Evolutionary conservation across 2,113 vertebrate species (phyloP).

Genomic region (Clarias batrachus): DNA sequence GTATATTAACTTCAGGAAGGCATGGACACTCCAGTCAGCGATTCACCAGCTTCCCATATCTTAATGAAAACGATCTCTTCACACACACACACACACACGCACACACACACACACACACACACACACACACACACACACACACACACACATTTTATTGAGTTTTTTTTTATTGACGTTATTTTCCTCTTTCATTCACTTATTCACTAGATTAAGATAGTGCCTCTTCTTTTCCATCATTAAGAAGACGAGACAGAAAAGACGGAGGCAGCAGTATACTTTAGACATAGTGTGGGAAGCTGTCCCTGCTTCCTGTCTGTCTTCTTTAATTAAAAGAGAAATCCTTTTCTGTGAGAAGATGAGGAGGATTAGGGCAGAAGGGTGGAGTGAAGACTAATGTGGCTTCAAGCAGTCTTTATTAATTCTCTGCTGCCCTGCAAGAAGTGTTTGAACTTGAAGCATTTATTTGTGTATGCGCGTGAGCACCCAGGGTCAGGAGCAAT

Average conservation of each 20-base stretch:
- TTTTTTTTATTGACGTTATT: constrained; percentile 40
- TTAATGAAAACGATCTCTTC: constrained; percentile 57
- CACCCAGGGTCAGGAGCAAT: not conserved
- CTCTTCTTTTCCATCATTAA: constrained; percentile 4
- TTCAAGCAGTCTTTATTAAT: not conserved
- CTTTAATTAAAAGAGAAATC: constrained; percentile 37
- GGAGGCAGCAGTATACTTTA: not conserved
- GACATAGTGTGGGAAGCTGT: not conserved
- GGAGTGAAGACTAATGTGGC: constrained; percentile 8
- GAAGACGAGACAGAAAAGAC: constrained; percentile 1
- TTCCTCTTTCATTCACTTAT: constrained; percentile 18
- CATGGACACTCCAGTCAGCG: constrained; percentile 50
- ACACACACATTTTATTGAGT: constrained; percentile 36
- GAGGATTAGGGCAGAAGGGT: not conserved
- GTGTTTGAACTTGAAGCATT: not conserved
- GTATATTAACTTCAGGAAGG: constrained; percentile 53
- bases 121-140: constrained; percentile 20
- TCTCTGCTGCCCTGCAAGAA: constrained; percentile 3
- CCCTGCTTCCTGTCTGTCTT: constrained; percentile 16
- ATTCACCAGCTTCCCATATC: constrained; percentile 53
- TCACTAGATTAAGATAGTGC: constrained; percentile 7
- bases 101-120: constrained; percentile 21
- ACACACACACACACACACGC: constrained; percentile 21
- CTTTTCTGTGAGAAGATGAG: not conserved
- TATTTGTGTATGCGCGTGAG: not conserved